Percentiles rank a stretch among this genome's conserved stretches.
Evolutionary conservation across 2,888 invertebrate genomes (phyloP).

Genomic region (Ephialtes manifestator): DNA sequence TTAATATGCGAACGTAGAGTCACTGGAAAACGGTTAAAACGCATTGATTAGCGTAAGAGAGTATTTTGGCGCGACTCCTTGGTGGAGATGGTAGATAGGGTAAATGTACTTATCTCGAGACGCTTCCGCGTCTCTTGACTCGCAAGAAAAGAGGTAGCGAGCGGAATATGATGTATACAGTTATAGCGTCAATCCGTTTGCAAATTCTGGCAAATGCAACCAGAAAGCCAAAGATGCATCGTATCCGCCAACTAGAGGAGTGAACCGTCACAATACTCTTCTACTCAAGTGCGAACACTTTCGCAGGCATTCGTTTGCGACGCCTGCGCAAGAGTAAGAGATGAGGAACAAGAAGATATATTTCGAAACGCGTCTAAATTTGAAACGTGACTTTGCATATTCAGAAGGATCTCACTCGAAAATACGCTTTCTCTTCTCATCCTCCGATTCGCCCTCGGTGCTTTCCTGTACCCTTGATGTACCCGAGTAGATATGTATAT

Average conservation of each 20-base stretch:
- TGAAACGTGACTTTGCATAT: conserved; percentile 72
- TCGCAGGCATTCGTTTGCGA: background rate
- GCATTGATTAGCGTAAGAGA: too few relatives aligned
- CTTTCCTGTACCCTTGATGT: conserved; percentile 26
- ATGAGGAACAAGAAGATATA: background rate
- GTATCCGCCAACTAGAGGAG: conserved; percentile 13
- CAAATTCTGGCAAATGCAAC: conserved; percentile 33
- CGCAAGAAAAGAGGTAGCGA: background rate
- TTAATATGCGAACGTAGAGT: too few relatives aligned
- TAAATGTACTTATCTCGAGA: too few relatives aligned
- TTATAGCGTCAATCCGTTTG: background rate
- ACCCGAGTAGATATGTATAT: conserved; percentile 12
- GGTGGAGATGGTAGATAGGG: too few relatives aligned
- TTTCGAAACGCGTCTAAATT: conserved; percentile 54
- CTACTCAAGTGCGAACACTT: conserved; percentile 15
- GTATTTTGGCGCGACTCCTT: too few relatives aligned
- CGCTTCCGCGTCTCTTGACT: too few relatives aligned
- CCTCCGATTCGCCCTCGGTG: conserved; percentile 23
- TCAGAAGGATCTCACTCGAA: conserved; percentile 60
- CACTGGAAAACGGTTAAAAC: too few relatives aligned
- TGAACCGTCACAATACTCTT: background rate
- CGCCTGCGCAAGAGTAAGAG: conserved; percentile 6
- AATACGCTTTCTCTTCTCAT: conserved; percentile 32
- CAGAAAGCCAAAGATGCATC: background rate
- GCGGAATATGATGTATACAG: conserved; percentile 6